These are phyloP conservation scores for Drosophila koepferae DNA, from an alignment of 2,888 invertebrate species.

Conservation along the genomic window DNA sequence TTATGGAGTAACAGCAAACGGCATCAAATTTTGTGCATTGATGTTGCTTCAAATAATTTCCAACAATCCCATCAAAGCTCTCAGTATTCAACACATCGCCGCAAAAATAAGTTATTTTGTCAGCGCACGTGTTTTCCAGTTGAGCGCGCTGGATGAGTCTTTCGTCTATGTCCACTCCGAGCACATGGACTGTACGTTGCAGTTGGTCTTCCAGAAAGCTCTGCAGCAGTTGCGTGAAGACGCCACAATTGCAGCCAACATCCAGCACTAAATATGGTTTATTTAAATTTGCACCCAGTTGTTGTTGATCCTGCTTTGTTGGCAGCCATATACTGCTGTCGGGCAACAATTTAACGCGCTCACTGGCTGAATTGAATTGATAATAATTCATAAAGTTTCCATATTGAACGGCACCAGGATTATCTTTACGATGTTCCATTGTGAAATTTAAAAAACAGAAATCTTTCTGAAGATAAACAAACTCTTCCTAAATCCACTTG, in stretches of 20 bases:
- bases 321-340: conserved; percentile 84
- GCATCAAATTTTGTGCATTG: conserved; percentile 87
- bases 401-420: conserved; percentile 92
- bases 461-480: not conserved
- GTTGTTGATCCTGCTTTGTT: conserved; percentile 36
- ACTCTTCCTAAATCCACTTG: not conserved
- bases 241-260: conserved; percentile 90
- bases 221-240: conserved; percentile 87
- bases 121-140: conserved; percentile 85
- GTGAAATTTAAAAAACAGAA: not conserved
- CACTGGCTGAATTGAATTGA: conserved; percentile 90
- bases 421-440: conserved; percentile 84
- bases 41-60: conserved; percentile 85
- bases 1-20: conserved; percentile 92
- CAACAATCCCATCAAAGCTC: conserved; percentile 83
- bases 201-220: conserved; percentile 53
- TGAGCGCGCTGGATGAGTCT: conserved; percentile 89
- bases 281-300: not conserved
- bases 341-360: conserved; percentile 89
- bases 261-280: conserved; percentile 86
- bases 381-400: conserved; percentile 96
- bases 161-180: conserved; percentile 92
- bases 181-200: conserved; percentile 64
- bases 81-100: conserved; percentile 87
- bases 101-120: conserved; percentile 87